These are phyloP conservation scores for Bettongia penicillata DNA, from an alignment of 2,113 vertebrate genomes.

Conservation along the genomic window DNA sequence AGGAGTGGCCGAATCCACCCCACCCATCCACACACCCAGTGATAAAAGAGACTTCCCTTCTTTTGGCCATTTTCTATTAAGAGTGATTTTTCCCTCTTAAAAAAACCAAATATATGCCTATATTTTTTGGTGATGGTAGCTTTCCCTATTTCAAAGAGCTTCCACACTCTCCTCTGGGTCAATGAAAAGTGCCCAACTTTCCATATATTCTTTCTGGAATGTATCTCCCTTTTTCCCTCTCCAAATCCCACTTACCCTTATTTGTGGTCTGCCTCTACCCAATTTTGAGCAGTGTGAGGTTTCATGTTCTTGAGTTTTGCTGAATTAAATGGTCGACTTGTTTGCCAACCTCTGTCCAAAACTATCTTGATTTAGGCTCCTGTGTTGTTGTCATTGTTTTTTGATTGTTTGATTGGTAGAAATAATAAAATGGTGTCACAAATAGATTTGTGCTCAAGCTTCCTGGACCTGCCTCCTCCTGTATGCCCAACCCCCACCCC, in stretches of 20 bases:
- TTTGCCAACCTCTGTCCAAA: not conserved
- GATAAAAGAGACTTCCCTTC: not conserved
- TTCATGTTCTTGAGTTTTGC: not conserved
- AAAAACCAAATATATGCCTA: conserved; percentile 20
- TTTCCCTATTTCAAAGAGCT: not conserved
- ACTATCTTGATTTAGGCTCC: not conserved
- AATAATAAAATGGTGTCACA: not conserved
- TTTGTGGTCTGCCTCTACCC: not conserved
- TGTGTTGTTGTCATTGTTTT: not conserved
- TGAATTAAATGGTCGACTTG: conserved; percentile 1
- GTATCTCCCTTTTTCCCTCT: not conserved
- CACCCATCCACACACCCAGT: not conserved
- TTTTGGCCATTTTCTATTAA: not conserved
- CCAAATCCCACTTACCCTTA: not conserved
- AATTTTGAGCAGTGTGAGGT: not conserved
- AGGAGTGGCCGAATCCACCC: not conserved
- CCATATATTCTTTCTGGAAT: not conserved
- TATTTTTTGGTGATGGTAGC: not conserved
- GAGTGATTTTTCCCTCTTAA: not conserved
- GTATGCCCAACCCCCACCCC: not conserved
- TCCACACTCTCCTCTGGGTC: not conserved
- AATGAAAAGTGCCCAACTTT: not conserved
- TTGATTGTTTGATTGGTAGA: not conserved
- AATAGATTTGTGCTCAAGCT: not conserved
- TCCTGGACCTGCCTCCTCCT: not conserved